These are phyloP conservation scores for Motacilla alba DNA, from an alignment of 2,113 vertebrate species.

Conservation along the genomic window DNA sequence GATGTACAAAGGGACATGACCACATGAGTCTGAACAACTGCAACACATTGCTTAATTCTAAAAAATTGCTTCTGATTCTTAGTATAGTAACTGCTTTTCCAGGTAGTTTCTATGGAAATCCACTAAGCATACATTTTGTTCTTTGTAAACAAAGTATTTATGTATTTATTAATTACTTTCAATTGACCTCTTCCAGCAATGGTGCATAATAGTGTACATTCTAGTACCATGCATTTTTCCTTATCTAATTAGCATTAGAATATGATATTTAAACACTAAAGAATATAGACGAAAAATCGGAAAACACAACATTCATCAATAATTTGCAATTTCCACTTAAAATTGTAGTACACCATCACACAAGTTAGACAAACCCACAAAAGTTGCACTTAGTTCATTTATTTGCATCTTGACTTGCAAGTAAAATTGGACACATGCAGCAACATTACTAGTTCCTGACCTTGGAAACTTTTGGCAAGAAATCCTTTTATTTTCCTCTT, in stretches of 20 bases:
- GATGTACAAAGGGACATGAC: background rate
- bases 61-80: background rate
- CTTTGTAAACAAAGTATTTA: background rate
- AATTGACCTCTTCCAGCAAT: background rate
- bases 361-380: background rate
- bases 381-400: background rate
- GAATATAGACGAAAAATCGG: background rate
- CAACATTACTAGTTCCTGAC: background rate
- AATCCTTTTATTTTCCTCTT: background rate
- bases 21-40: background rate
- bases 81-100: background rate
- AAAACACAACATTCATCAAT: accelerated
- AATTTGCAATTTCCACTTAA: background rate
- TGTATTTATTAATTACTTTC: background rate
- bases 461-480: background rate
- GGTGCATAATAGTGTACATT: background rate
- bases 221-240: background rate
- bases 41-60: background rate
- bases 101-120: background rate
- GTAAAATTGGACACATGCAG: background rate
- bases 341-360: background rate
- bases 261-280: background rate
- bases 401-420: background rate
- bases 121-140: background rate
- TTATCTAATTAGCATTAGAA: background rate